Percentiles rank a stretch among this genome's conserved stretches.
Evolutionary conservation across 1,140 invertebrate genomes (phyloP).

Genomic region (Drosophila pallidifrons): DNA sequence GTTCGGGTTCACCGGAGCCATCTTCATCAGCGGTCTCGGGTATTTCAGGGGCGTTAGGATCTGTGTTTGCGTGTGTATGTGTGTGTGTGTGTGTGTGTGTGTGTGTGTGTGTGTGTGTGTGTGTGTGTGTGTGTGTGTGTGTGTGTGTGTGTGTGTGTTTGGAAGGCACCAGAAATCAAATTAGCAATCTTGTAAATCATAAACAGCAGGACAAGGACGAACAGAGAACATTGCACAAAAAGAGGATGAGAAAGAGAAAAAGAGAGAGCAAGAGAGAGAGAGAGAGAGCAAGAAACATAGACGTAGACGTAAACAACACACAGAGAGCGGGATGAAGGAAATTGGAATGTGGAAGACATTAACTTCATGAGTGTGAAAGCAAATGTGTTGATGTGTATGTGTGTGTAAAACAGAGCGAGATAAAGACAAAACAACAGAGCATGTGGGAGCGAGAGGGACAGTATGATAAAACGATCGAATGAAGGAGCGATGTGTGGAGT

Average conservation of each 20-base stretch:
- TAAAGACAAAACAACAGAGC: background rate
- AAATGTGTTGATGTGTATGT: no score
- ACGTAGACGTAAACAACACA: background rate
- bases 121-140: slow-evolving; percentile 17
- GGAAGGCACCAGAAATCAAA: slow-evolving; percentile 32
- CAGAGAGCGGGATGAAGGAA: background rate
- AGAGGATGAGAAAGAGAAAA: background rate
- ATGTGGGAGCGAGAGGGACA: background rate
- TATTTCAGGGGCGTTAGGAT: background rate
- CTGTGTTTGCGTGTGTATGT: slow-evolving; percentile 19
- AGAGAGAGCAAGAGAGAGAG: background rate
- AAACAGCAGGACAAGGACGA: slow-evolving; percentile 6
- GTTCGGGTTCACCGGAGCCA: slow-evolving; percentile 54
- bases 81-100: slow-evolving; percentile 29
- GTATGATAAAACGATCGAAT: background rate
- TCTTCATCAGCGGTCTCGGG: slow-evolving; percentile 26
- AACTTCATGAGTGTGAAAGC: no score
- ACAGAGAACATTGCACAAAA: background rate
- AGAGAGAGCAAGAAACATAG: background rate
- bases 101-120: slow-evolving; percentile 20
- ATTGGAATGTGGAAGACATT: background rate
- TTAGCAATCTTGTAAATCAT: slow-evolving; percentile 33
- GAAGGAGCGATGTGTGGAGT: background rate
- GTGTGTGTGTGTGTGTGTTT: slow-evolving; percentile 23
- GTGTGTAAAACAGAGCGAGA: background rate